Base-by-base conservation (phyloP, 2,113 vertebrate genomes). In the Gallinago undulata region DNA sequence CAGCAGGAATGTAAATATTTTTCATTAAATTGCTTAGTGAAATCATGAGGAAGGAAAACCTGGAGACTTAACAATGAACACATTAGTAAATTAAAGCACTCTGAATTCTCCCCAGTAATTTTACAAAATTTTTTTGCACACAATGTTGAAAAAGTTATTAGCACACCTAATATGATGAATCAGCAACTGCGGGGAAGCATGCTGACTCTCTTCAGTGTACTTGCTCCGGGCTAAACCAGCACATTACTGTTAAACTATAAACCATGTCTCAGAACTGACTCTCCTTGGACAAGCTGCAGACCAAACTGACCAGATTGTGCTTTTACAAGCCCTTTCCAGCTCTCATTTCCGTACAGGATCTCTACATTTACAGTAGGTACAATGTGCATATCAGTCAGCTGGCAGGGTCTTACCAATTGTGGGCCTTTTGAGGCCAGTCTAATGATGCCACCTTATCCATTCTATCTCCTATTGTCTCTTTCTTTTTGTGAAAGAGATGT, bases 341-440 rank as follows among this genome's bases (percentile, higher is more conserved):
- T 9, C 28, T 41, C 13, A 35, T 50, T 73, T 83, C 23, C 37
- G 13, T 9, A 35, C 17, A 41, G 11, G 0, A 0, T 43, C 8
- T n/a, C 74, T 39, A 67, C 19, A 35, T 7, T 25, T 37, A 9
- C 7, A 22, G 19, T 18, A 53, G 53, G 14, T 8, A 51, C 45
- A 25, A 19, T 48, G 16, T 23, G 4, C 19, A 31, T 45, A 31
- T 45, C 48, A 48, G 24, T 23, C 53, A 82, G 6, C 5, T 56
- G n/a, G 84, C 57, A 16, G 4, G 31, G 19, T 13, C 5, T 68
- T 69, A 22, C 1, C 22, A 59, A 3, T 14, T 7, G 1, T 12
- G 16, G 9, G n/a, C 7, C 24, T 33, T 76, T 68, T 35, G 16
- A 57, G 11, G 12, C 35, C 50, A 66, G 18, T 4, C 19, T 62